Base-by-base conservation (phyloP, 2,113 vertebrate genomes). In the Ardeotis arabs region DNA sequence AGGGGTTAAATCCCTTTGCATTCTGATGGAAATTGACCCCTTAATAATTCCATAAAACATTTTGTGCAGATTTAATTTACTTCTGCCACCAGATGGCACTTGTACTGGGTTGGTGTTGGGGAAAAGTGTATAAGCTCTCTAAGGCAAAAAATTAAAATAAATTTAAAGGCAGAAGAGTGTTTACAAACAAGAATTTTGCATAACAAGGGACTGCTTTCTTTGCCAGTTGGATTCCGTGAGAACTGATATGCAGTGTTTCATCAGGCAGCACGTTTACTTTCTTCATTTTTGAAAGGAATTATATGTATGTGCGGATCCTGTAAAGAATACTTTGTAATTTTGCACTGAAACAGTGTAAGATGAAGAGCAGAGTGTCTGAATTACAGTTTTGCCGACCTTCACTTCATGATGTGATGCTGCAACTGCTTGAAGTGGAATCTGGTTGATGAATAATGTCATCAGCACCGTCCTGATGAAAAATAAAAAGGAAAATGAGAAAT, bases 11-110 rank as follows among this genome's bases (percentile, higher is more conserved):
- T 23, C 86, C 49, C 53, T 83, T 63, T 50, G 41, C 14, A 3
- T 89, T 64, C 81, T 41, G 60, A 74, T 85, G 72, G 44, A 59
- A 84, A 84, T 55, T 10, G 45, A 64, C 33, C 69, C 59, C n/a
- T 10, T 33, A 20, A 35, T 7, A 35, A 44, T 39, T 9, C 39
- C n/a, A 45, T 6, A 3, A 6, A 39, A 28, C 14, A 47, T 35
- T 72, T 27, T 18, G 50, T 60, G 69, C 76, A 59, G 79, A 33
- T 87, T 67, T 77, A 66, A 84, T 79, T 88, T 84, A 59, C 52
- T 96, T 90, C 70, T 95, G 92, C 96, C 96, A 97, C 90, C 94
- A 97, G 92, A 91, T 96, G 97, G 96, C 95, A 95, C 92, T 50
- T 90, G 70, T 6, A 59, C 59, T 29, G 93, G 96, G 37, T 90